Percentiles rank a stretch among this genome's conserved stretches.
phyloP scores from a whole-genome alignment of 2,797 vertebrate species.

The Selene dorsalis region DNA sequence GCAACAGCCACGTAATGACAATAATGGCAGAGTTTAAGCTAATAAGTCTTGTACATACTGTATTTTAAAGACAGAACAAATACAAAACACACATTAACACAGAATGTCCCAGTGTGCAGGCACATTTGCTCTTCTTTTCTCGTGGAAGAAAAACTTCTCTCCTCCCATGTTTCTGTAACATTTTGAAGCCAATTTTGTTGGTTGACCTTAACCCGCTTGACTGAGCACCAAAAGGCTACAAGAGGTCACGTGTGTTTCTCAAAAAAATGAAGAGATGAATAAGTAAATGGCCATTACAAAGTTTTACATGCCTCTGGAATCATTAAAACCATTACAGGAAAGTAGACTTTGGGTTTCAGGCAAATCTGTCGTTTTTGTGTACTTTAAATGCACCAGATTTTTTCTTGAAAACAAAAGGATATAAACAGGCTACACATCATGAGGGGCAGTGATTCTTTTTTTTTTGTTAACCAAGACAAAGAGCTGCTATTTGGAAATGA shows the following conservation, averaged over 20 bases:
- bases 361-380: slow-evolving; percentile 60
- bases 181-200: slow-evolving; percentile 71
- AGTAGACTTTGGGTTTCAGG: slow-evolving; percentile 49
- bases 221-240: slow-evolving; percentile 85
- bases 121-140: slow-evolving; percentile 70
- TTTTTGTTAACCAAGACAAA: slow-evolving; percentile 62
- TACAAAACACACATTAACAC: slow-evolving; percentile 82
- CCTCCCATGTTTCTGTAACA: slow-evolving; percentile 72
- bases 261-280: slow-evolving; percentile 55
- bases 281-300: slow-evolving; percentile 52
- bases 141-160: slow-evolving; percentile 69
- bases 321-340: slow-evolving; percentile 53
- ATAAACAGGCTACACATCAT: slow-evolving; percentile 71
- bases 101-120: slow-evolving; percentile 83
- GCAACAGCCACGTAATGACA: slow-evolving; percentile 84
- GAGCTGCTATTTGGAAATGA: slow-evolving; percentile 70
- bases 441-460: slow-evolving; percentile 72
- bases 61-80: slow-evolving; percentile 88
- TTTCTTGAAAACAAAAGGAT: slow-evolving; percentile 63
- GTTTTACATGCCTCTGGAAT: slow-evolving; percentile 68
- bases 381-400: slow-evolving; percentile 77
- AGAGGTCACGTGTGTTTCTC: slow-evolving; percentile 77
- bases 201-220: slow-evolving; percentile 69
- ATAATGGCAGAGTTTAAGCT: slow-evolving; percentile 89
- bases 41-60: slow-evolving; percentile 84